phyloP scores from a whole-genome alignment of 92 coral and sea anemone species.

The Siderastrea radians region DNA sequence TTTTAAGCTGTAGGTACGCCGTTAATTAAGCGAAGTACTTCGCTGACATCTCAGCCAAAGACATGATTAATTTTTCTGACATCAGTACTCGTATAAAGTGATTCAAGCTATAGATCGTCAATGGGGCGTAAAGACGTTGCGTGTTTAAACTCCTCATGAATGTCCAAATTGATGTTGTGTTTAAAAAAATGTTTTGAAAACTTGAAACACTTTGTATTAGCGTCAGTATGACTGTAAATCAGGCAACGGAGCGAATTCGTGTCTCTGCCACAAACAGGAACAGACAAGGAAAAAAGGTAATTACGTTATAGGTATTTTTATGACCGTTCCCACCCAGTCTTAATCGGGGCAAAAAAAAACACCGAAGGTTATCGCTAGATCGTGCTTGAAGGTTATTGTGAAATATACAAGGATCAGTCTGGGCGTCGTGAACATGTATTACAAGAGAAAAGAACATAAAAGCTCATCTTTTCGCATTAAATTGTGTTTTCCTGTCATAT shows the following conservation, averaged over 20 bases:
- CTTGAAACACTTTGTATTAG: not conserved
- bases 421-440: too few species aligned
- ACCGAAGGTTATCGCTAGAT: not conserved
- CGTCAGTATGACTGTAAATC: not conserved
- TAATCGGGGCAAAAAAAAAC: not conserved
- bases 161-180: not conserved
- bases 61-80: conserved; percentile 44
- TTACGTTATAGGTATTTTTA: too few species aligned
- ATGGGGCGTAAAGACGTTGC: conserved; percentile 25
- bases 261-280: not conserved
- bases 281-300: not conserved
- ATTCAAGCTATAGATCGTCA: not conserved
- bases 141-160: conserved; percentile 6
- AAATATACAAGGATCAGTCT: not conserved
- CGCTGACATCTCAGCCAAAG: conserved; percentile 17
- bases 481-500: too few species aligned
- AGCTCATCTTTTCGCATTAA: too few species aligned
- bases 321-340: not conserved
- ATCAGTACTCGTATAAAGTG: conserved; percentile 26
- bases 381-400: not conserved
- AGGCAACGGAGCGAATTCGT: not conserved
- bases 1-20: not conserved
- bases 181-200: not conserved
- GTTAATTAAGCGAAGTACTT: conserved; percentile 34
- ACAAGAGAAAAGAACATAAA: too few species aligned